These are phyloP conservation scores for Andrena chrysosceles DNA, from an alignment of 2,888 invertebrate species.

Conservation along the genomic window DNA sequence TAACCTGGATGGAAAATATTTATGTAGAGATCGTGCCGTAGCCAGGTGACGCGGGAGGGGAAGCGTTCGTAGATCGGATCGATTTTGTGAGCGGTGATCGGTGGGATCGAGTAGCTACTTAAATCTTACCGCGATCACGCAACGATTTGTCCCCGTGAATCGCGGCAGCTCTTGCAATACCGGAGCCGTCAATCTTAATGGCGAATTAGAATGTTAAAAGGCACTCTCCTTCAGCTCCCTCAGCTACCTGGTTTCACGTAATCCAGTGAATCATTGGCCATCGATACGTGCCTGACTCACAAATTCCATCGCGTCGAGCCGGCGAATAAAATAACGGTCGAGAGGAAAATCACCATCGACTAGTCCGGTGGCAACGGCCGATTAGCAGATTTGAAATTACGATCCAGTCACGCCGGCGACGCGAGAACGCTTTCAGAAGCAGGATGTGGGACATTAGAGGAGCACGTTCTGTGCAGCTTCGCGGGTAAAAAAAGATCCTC, in stretches of 20 bases:
- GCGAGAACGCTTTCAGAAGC: slow-evolving; percentile 39
- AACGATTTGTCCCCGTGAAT: slow-evolving; percentile 13
- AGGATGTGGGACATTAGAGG: slow-evolving; percentile 51
- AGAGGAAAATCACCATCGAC: slow-evolving; percentile 22
- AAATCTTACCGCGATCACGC: background rate
- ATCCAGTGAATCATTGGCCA: slow-evolving; percentile 47
- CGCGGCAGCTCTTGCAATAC: slow-evolving; percentile 17
- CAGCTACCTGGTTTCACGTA: slow-evolving; percentile 17
- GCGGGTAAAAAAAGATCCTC: slow-evolving; percentile 64
- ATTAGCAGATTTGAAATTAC: slow-evolving; percentile 23
- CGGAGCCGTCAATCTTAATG: background rate
- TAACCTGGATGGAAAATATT: slow-evolving; percentile 6
- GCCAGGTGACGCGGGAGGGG: background rate
- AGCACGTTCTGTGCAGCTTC: slow-evolving; percentile 17
- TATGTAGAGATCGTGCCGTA: background rate
- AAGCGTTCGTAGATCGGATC: background rate
- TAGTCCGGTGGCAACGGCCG: slow-evolving; percentile 14
- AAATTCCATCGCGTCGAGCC: slow-evolving; percentile 22
- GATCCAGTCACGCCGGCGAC: slow-evolving; percentile 4
- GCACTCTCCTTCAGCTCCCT: background rate
- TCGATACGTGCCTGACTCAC: slow-evolving; percentile 28
- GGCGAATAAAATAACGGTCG: slow-evolving; percentile 26
- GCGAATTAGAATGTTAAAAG: slow-evolving; percentile 24
- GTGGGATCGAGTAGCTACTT: background rate
- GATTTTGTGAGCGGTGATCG: background rate